Evolutionary conservation across 2,113 vertebrate species (phyloP), one percentile per base, ranked within the genome.

Genomic region (Elachura formosa): DNA sequence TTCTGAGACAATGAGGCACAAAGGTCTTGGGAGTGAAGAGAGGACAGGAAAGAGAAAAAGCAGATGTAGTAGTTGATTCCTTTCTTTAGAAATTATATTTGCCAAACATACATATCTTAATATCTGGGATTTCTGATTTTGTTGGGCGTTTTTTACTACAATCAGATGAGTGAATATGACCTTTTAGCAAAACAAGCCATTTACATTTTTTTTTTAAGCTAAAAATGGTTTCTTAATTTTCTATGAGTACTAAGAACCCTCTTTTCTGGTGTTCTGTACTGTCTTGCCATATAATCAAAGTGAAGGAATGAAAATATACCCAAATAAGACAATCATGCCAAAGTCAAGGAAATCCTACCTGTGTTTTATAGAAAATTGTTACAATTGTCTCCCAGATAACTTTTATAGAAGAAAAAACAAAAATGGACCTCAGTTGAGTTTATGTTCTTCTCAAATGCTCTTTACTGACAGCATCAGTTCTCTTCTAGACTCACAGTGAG

Each of bases 241-340:
- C 10, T 56, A 6, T 2, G 45, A 52, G 5, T 36, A 2, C 22
- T 67, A 63, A 58, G 55, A 9, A 1, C 0, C 1, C 4, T n/a
- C 8, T 89, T 66, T 71, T 74, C 2, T 67, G 24, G 5, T 34
- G 9, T 63, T 41, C 6, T 38, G 4, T 63, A 12, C 33, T 84
- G 15, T 51, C 24, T 87, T 81, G 20, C 5, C 17, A 8, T 52
- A 17, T 36, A 78, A 43, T 59, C 0, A 0, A 62, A 76, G 14
- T 3, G 33, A 78, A 73, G 14, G 49, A 83, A 38, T 21, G 10
- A 66, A 91, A 58, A 63, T 19, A 21, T 28, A 56, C 4, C 11
- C 59, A 77, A 87, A 34, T 56, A 26, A 10, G 31, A 29, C 14
- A 45, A 25, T 69, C 14, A 54, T 6, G 4, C 2, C 25, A 61